A percentile compares a stretch with the other conserved stretches of the same genome.
Evolutionary conservation across 2,113 vertebrate species (phyloP).

Genomic region (Polypterus bichir): DNA sequence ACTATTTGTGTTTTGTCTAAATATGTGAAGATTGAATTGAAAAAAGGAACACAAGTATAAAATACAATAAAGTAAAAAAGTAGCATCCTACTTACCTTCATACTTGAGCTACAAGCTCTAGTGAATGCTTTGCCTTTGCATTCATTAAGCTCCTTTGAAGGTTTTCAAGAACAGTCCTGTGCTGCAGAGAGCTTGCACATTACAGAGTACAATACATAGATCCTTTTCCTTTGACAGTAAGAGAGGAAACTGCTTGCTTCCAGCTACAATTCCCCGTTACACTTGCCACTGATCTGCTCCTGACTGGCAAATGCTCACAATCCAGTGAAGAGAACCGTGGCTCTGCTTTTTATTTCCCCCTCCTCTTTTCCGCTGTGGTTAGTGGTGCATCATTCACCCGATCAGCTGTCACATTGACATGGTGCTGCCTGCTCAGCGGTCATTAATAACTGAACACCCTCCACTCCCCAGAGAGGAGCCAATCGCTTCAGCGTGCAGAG

Average conservation of each 20-base stretch:
- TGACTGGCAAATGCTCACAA: slow-evolving; percentile 34
- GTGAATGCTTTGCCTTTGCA: background rate
- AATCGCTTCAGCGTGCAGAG: slow-evolving; percentile 48
- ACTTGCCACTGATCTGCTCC: slow-evolving; percentile 36
- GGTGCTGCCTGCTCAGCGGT: slow-evolving; percentile 69
- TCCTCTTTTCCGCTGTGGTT: slow-evolving; percentile 61
- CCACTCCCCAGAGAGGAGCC: slow-evolving; percentile 58
- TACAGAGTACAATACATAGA: slow-evolving; percentile 30
- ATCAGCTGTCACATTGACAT: slow-evolving; percentile 64
- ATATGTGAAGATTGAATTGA: no score
- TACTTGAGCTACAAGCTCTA: background rate
- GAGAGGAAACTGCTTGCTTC: slow-evolving; percentile 17
- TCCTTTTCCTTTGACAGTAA: slow-evolving; percentile 30
- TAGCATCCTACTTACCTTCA: background rate
- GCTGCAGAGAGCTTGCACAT: slow-evolving; percentile 21
- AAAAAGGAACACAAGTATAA: no score
- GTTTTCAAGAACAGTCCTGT: slow-evolving; percentile 27
- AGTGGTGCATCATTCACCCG: slow-evolving; percentile 55
- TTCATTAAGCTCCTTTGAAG: slow-evolving; percentile 38
- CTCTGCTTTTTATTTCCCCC: slow-evolving; percentile 37
- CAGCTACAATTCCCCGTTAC: slow-evolving; percentile 15
- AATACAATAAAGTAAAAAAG: no score
- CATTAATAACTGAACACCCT: slow-evolving; percentile 64
- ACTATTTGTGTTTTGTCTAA: no score
- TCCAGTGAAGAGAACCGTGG: slow-evolving; percentile 38